Conservation (phyloP, 2,797 vertebrate species). For the Cossypha niveicapilla region DNA sequence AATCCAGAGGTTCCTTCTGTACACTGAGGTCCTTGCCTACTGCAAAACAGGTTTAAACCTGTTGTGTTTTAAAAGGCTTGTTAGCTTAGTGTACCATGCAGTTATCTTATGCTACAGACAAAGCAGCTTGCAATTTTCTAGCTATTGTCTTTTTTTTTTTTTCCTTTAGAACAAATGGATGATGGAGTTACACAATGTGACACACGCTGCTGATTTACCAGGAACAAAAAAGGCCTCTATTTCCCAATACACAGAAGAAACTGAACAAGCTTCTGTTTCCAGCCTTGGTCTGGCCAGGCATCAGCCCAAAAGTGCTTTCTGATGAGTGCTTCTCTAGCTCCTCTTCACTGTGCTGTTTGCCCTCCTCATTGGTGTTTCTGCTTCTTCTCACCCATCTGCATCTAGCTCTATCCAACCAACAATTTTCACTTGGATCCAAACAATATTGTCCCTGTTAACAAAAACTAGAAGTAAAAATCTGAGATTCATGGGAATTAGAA, state of each 20-base stretch:
- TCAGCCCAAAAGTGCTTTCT: background rate
- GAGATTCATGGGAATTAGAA: background rate
- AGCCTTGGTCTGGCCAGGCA: background rate
- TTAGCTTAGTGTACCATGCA: background rate
- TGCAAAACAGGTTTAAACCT: background rate
- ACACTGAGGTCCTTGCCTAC: background rate
- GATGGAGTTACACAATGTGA: constrained; percentile 16
- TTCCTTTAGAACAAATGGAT: constrained; percentile 10
- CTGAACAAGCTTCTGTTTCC: background rate
- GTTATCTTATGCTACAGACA: background rate
- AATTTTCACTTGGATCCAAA: background rate
- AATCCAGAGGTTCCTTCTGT: background rate
- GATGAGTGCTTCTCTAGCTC: background rate
- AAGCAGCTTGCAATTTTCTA: background rate
- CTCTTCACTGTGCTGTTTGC: background rate
- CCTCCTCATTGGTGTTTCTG: background rate
- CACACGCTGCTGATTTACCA: background rate
- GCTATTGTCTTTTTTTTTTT: background rate
- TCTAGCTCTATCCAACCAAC: background rate
- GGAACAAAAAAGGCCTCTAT: background rate
- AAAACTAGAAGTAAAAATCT: background rate
- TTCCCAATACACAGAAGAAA: background rate
- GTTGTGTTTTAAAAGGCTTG: background rate
- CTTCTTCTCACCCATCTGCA: background rate
- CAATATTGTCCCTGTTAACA: background rate